Evolutionary conservation across 2,113 vertebrate species (phyloP), one percentile per base, ranked within the genome.

Genomic region (Psittacara wagleri): DNA sequence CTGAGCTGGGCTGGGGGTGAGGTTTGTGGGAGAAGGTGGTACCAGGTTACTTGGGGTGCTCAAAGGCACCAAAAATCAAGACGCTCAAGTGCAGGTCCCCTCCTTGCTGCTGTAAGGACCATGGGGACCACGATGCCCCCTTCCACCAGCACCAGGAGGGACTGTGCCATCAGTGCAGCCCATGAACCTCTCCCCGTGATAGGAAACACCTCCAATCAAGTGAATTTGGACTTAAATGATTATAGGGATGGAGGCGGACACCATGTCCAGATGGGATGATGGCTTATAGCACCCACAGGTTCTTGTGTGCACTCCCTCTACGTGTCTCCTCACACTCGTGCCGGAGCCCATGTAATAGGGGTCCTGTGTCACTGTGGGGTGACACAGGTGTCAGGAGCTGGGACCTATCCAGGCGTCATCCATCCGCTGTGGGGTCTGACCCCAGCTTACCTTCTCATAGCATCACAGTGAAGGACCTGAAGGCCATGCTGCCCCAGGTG

Each of bases 401-500:
- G 24, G 19, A 75, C 8, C 35, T 33, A 10, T 63, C 64, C 9
- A 1, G 44, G 27, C 7, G 4, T 69, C 57, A 7, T 54, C 70
- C 73, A 13, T 10, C 39, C 11, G 27, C 7, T 17, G 24, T 0
- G 29, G 44, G 28, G 8, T 76, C 48, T 62, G 66, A 95, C 2
- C 13, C 51, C 1, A 0, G 2, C 35, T 95, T 2, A 1, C 9
- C 41, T 18, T 92, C 62, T 10, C 14, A 1, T 95, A 99, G 98
- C 82, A 97, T 99, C 95, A 98, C 98, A 0, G 97, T 98, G 95
- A 99, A 99, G 97, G 98, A 99, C 25, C 97, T 99, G 95, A 99
- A 99, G 96, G 95, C 98, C 11, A 96, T 98, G 96, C 95, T 99
- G 78, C 98, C 98, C 67, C 98, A 99, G 94, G 93, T 98, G 92